A percentile compares a stretch with the other conserved stretches of the same genome.
phyloP scores from a whole-genome alignment of 2,113 vertebrate genomes.

The Zootoca vivipara region DNA sequence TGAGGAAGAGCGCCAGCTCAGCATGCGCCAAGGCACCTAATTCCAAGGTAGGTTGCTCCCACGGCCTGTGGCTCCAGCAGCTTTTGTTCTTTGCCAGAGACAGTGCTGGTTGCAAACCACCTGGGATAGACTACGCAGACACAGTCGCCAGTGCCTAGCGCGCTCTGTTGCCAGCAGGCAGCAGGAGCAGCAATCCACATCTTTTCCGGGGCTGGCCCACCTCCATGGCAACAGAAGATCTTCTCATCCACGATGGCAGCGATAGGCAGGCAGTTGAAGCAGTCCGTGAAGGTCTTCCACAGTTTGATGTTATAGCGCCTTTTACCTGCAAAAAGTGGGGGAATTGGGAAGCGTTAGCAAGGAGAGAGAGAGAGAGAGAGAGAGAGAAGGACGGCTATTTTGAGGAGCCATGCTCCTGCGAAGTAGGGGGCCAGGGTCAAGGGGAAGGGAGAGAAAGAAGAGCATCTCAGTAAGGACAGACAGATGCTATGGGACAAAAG shows the following conservation, averaged over 20 bases:
- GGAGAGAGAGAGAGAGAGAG: not conserved
- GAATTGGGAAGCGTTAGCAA: not conserved
- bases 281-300: conserved; percentile 98
- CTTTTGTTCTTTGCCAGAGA: not conserved
- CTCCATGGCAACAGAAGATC: conserved; percentile 98
- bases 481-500: not conserved
- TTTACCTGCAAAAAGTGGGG: conserved; percentile 82
- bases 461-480: not conserved
- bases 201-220: conserved; percentile 67
- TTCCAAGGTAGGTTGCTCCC: not conserved
- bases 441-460: not conserved
- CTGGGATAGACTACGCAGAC: not conserved
- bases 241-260: conserved; percentile 97
- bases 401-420: not conserved
- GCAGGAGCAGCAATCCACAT: not conserved
- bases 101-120: not conserved
- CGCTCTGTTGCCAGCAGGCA: no score
- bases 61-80: not conserved
- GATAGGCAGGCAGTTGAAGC: conserved; percentile 96
- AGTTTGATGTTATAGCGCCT: conserved; percentile 97
- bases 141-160: not conserved
- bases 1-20: not conserved
- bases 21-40: not conserved
- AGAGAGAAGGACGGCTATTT: not conserved
- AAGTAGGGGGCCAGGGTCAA: not conserved